phyloP scores from a whole-genome alignment of 2,113 vertebrate genomes.

The Heterotis niloticus region DNA sequence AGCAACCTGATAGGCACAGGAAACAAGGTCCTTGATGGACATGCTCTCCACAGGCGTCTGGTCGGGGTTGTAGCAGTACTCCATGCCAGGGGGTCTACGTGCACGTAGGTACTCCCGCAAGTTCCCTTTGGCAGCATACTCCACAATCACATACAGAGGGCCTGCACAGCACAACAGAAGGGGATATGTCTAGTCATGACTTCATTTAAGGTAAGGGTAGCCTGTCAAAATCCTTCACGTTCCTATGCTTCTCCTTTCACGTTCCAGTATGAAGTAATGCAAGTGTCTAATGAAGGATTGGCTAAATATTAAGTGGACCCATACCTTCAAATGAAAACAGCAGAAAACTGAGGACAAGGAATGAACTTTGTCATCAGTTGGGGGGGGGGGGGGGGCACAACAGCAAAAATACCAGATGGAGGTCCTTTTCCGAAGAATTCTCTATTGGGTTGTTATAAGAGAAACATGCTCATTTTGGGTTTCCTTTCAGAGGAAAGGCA shows the following conservation, averaged over 20 bases:
- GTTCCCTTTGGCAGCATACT: conserved; percentile 94
- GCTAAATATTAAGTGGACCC: no score
- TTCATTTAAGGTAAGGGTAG: no score
- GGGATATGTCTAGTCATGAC: no score
- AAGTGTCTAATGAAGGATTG: no score
- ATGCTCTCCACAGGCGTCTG: conserved; percentile 86
- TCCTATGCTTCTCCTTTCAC: neutral
- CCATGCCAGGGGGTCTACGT: conserved; percentile 88
- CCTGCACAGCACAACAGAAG: conserved; percentile 57
- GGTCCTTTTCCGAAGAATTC: neutral
- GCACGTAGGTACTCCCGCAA: conserved; percentile 88
- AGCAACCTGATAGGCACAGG: conserved; percentile 93
- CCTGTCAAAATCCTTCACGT: neutral
- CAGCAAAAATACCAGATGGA: neutral
- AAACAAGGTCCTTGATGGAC: conserved; percentile 92
- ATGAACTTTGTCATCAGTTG: neutral
- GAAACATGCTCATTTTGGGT: neutral
- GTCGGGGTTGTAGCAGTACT: conserved; percentile 92
- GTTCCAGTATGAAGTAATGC: neutral
- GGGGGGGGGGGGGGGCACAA: no score
- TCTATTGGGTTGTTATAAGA: neutral
- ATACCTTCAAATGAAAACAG: neutral
- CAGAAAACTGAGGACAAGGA: neutral
- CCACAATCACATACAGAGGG: conserved; percentile 91
- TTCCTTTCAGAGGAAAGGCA: conserved; percentile 1